Conservation (phyloP, 2,113 vertebrate species). For the Petrocephalus zakoni region DNA sequence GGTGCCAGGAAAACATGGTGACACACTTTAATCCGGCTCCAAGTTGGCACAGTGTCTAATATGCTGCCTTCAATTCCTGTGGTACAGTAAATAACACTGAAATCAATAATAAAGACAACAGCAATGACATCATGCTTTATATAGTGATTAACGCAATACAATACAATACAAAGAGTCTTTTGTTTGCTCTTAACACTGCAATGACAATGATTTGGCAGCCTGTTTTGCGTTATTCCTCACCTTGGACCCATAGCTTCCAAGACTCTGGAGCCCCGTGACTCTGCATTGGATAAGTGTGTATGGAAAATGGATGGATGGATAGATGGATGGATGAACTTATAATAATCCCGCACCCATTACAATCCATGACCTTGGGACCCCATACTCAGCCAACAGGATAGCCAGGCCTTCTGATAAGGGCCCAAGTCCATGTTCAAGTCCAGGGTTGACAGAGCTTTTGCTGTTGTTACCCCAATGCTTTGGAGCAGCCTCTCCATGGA, state of each 20-base stretch:
- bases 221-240: not conserved
- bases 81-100: not conserved
- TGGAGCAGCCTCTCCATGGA: not conserved
- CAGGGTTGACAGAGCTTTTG: not conserved
- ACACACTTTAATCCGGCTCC: not conserved
- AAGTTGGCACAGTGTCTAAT: not conserved
- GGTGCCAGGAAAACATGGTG: not conserved
- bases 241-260: not conserved
- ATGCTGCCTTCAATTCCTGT: not conserved
- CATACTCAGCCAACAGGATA: not conserved
- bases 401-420: not conserved
- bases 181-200: not conserved
- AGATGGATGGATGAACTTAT: not conserved
- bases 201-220: not conserved
- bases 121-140: not conserved
- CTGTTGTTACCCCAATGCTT: not conserved
- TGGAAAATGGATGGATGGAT: not conserved
- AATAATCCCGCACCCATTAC: not conserved
- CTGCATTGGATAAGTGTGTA: not conserved
- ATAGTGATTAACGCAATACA: not conserved
- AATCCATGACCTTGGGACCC: not conserved
- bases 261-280: not conserved
- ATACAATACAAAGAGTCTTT: not conserved
- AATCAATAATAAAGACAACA: not conserved
- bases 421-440: no score